phyloP scores from a whole-genome alignment of 2,888 invertebrate genomes.

The Ochropleura leucogaster region DNA sequence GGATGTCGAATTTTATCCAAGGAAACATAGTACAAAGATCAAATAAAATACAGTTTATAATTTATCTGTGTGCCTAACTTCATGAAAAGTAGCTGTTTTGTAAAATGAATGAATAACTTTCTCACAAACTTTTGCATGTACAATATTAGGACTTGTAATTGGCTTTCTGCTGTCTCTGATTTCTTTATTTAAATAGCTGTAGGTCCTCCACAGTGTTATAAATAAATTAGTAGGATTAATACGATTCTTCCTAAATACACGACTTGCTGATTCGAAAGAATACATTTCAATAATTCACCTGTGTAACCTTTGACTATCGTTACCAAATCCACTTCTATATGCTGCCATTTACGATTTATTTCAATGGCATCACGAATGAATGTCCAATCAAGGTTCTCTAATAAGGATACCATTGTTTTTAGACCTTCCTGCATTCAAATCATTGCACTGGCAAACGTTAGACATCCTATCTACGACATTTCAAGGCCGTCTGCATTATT shows the following conservation, averaged over 20 bases:
- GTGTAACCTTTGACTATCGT: background rate
- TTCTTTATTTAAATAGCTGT: too few relatives aligned
- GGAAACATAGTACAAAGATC: too few relatives aligned
- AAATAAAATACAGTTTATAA: too few relatives aligned
- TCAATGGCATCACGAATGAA: background rate
- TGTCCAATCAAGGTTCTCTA: background rate
- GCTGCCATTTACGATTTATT: conserved; percentile 4
- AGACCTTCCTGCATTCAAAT: conserved; percentile 6
- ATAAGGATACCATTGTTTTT: conserved; percentile 22
- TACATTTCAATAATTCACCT: background rate
- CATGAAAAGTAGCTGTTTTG: too few relatives aligned
- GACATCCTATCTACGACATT: background rate
- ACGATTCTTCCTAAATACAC: background rate
- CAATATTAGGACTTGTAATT: too few relatives aligned
- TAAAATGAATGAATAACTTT: too few relatives aligned
- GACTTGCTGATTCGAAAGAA: background rate
- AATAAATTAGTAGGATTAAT: too few relatives aligned
- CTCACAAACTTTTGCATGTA: too few relatives aligned
- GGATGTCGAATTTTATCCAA: too few relatives aligned
- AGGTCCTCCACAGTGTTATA: too few relatives aligned
- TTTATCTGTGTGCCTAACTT: too few relatives aligned
- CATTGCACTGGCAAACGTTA: background rate
- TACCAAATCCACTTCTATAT: background rate
- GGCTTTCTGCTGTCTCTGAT: too few relatives aligned
- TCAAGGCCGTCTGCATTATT: conserved; percentile 4